Conservation (phyloP, 2,888 invertebrate species). For the Andrena minutula region DNA sequence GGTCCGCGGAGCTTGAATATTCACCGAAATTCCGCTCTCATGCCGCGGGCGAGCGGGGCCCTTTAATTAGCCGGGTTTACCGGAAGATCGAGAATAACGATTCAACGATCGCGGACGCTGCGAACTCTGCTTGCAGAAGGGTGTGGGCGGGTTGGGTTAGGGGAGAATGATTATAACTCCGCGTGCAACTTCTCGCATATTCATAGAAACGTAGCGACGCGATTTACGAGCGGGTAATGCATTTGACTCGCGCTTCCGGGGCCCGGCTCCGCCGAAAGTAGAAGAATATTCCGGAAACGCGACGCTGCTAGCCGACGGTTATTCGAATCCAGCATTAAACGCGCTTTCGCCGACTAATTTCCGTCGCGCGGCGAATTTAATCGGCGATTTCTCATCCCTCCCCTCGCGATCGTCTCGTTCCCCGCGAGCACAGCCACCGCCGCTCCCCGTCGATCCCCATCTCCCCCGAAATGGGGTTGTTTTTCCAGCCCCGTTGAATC, state of each 20-base stretch:
- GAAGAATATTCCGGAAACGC: slow-evolving; percentile 31
- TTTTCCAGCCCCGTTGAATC: no score
- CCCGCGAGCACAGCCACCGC: no score
- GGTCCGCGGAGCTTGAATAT: slow-evolving; percentile 47
- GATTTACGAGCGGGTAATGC: slow-evolving; percentile 71
- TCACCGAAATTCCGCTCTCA: slow-evolving; percentile 51
- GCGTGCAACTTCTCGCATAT: slow-evolving; percentile 67
- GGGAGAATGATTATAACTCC: slow-evolving; percentile 67
- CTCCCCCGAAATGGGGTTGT: no score
- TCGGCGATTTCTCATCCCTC: slow-evolving; percentile 9
- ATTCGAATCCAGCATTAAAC: slow-evolving; percentile 34
- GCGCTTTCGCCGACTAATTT: slow-evolving; percentile 24
- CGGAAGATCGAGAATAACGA: slow-evolving; percentile 60
- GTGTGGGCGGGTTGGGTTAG: slow-evolving; percentile 14
- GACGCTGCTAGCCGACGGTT: background rate
- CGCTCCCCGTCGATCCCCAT: no score
- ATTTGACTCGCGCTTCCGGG: slow-evolving; percentile 59
- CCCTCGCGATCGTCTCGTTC: background rate
- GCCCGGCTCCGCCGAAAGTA: slow-evolving; percentile 15
- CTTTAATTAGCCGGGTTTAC: slow-evolving; percentile 51
- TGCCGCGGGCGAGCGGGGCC: slow-evolving; percentile 1
- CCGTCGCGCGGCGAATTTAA: slow-evolving; percentile 4
- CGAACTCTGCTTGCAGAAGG: slow-evolving; percentile 10
- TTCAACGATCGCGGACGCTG: slow-evolving; percentile 45
- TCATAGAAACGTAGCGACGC: slow-evolving; percentile 63